Conservation (phyloP, 2,888 invertebrate species). For the Drosophila anceps region DNA sequence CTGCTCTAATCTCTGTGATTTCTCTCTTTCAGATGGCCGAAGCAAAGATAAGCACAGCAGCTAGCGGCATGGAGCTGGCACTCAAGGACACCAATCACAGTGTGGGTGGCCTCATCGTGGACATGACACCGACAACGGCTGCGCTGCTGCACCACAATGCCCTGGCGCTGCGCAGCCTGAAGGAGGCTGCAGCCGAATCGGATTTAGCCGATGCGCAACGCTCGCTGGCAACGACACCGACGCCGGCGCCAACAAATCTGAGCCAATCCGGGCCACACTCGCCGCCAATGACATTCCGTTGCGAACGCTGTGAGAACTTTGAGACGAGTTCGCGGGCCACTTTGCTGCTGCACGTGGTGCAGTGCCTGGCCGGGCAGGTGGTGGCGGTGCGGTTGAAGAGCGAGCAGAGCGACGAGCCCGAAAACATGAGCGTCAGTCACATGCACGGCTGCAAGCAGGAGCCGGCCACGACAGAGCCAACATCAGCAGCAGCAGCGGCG, state of each 20-base stretch:
- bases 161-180: slow-evolving; percentile 75
- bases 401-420: slow-evolving; percentile 84
- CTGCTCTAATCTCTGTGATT: neutral
- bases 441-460: slow-evolving; percentile 80
- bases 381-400: slow-evolving; percentile 74
- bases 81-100: slow-evolving; percentile 66
- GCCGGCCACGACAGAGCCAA: slow-evolving; percentile 78
- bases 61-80: slow-evolving; percentile 81
- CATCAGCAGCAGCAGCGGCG: slow-evolving; percentile 20
- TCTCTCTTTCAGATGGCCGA: slow-evolving; percentile 81
- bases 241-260: slow-evolving; percentile 79
- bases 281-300: slow-evolving; percentile 85
- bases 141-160: slow-evolving; percentile 81
- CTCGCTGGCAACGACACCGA: slow-evolving; percentile 59
- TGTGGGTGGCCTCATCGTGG: slow-evolving; percentile 73
- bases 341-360: slow-evolving; percentile 91
- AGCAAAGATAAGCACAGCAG: slow-evolving; percentile 73
- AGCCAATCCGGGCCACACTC: slow-evolving; percentile 66
- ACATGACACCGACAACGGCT: slow-evolving; percentile 82
- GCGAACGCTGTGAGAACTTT: slow-evolving; percentile 93
- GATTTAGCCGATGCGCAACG: slow-evolving; percentile 65
- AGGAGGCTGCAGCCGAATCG: slow-evolving; percentile 74
- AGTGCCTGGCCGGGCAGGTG: slow-evolving; percentile 85
- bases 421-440: slow-evolving; percentile 80
- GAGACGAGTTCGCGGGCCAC: slow-evolving; percentile 92